Base-by-base conservation (phyloP, 1,140 invertebrate genomes). In the Solenopsis fugax region DNA sequence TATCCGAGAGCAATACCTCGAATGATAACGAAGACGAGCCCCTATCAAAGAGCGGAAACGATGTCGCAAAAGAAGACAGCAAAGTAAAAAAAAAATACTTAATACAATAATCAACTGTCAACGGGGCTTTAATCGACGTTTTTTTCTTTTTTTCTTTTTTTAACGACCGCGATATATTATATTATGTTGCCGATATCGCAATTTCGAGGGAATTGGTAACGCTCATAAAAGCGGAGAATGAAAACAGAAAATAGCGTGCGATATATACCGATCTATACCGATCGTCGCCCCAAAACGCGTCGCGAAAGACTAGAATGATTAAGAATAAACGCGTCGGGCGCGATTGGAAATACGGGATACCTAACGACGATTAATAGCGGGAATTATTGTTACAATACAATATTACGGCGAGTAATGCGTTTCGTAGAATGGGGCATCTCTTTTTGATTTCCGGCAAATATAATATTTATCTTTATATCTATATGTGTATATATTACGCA, bases 301-400 rank as follows among this genome's bases (percentile, higher is more conserved):
- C 92, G 64, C 48, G 91, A 93, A 92, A 94, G 93, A 94, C 93
- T 94, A 94, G 93, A 94, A 94, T 94, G 92, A 94, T 93, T 93
- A 94, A 93, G 86, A 93, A 91, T 93, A 90, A 91, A 88, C 89
- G 86, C 91, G 89, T 73, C 58, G 82, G 88, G 87, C 89, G 89
- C 91, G 87, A 89, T 89, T 75, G 65, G 84, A 91, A 90, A 87
- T 71, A 82, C 89, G 84, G 85, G 67, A 89, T 73, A 85, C 50
- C 58, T 77, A 88, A 87, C 67, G 56, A 91, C 65, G 62, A 88
- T 88, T 88, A 86, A 85, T 80, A 85, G 62, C 50, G 75, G 81
- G 73, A 34, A 84, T 80, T 84, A 85, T 24, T 71, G 58, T 82
- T 86, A 89, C 60, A 60, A 50, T 86, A 89, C 60, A 60, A 50